These are phyloP conservation scores for Drosophila watanabei DNA, from an alignment of 1,140 invertebrate genomes.

Conservation along the genomic window DNA sequence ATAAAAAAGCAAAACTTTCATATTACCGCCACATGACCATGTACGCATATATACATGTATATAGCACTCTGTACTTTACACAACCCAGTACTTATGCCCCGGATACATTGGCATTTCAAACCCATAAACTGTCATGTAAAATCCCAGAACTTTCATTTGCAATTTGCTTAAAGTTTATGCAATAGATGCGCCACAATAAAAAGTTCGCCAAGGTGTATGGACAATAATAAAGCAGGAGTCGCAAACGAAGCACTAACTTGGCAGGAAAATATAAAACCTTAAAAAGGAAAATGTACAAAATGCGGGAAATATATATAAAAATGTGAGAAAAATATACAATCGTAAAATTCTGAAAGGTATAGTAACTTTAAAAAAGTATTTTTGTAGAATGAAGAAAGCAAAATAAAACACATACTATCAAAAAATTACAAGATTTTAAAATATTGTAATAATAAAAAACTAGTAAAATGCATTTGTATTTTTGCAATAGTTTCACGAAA, in stretches of 20 bases:
- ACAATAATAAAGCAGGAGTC: conserved; percentile 36
- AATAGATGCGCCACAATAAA: conserved; percentile 58
- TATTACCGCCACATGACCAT: conserved; percentile 67
- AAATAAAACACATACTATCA: neutral
- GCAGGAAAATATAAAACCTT: neutral
- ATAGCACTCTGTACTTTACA: neutral
- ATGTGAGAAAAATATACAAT: neutral
- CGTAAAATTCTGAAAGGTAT: neutral
- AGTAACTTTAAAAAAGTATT: too few species aligned
- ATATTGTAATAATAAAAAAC: neutral
- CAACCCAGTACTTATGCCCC: conserved; percentile 14
- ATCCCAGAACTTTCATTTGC: conserved; percentile 70
- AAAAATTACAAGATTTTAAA: neutral
- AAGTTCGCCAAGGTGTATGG: conserved; percentile 44
- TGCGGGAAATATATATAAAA: neutral
- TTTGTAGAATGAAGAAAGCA: neutral
- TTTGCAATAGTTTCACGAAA: neutral
- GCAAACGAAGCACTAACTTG: conserved; percentile 27
- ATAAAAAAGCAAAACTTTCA: conserved; percentile 75
- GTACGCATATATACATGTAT: conserved; percentile 1
- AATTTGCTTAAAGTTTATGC: conserved; percentile 72
- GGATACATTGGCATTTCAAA: conserved; percentile 47
- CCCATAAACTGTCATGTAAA: conserved; percentile 70
- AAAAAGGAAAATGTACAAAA: conserved; percentile 10
- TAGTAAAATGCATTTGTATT: neutral